Percentiles rank a stretch among this genome's conserved stretches.
Conservation (phyloP, 2,113 vertebrate genomes). For the Thermophis baileyi region DNA sequence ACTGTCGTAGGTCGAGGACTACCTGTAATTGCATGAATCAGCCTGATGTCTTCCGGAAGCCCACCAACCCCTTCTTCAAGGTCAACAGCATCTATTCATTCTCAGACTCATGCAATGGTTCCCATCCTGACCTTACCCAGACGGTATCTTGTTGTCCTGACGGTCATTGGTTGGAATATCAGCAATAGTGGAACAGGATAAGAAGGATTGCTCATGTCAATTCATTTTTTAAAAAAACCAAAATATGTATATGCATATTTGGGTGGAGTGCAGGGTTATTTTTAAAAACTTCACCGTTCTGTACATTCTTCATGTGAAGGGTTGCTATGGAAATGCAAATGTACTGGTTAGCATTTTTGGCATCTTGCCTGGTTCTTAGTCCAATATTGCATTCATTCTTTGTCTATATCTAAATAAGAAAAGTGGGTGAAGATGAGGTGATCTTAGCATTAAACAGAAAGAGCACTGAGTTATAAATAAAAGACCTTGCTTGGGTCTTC, state of each 20-base stretch:
- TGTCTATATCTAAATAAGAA: not conserved
- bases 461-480: not conserved
- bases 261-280: not conserved
- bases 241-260: not conserved
- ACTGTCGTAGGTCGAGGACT: too few relatives aligned
- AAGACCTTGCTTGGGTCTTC: not conserved
- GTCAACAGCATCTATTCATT: not conserved
- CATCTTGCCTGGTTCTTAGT: not conserved
- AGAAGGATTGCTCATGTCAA: not conserved
- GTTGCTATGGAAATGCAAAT: constrained; percentile 11
- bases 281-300: constrained; percentile 1
- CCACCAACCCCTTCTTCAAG: not conserved
- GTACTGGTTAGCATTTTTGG: not conserved
- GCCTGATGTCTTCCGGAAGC: not conserved
- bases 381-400: not conserved
- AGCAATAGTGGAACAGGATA: not conserved
- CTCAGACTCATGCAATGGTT: not conserved
- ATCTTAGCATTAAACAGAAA: not conserved
- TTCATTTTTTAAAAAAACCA: not conserved
- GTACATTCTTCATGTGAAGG: not conserved
- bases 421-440: not conserved
- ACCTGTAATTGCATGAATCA: not conserved
- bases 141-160: too few relatives aligned
- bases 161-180: not conserved
- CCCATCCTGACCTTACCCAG: not conserved